phyloP scores from a whole-genome alignment of 2,888 invertebrate species.

The Lepeophtheirus nordmannii region DNA sequence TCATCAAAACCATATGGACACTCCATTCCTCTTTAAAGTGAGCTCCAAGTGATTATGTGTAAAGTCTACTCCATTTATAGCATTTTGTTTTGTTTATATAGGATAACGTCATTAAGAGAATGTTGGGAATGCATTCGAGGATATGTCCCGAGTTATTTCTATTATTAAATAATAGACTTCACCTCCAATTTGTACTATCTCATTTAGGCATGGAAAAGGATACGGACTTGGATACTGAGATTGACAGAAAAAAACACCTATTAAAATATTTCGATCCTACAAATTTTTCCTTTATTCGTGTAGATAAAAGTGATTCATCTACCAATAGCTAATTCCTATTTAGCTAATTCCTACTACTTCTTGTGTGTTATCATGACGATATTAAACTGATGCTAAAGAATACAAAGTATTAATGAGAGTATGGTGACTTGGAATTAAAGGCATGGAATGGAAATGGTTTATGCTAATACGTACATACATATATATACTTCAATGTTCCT shows the following conservation, averaged over 20 bases:
- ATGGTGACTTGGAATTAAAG: too few relatives aligned
- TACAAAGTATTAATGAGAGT: too few relatives aligned
- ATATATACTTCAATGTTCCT: too few relatives aligned
- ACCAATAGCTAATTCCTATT: too few relatives aligned
- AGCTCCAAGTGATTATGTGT: not conserved
- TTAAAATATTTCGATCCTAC: not conserved
- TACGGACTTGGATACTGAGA: not conserved
- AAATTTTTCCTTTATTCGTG: not conserved
- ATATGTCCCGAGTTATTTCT: constrained; percentile 30
- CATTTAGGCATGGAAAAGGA: constrained; percentile 30
- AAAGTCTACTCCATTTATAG: not conserved
- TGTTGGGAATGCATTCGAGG: constrained; percentile 26
- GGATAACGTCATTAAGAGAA: not conserved
- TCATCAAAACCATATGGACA: constrained; percentile 35
- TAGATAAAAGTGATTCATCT: too few relatives aligned
- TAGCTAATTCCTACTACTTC: too few relatives aligned
- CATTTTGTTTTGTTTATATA: not conserved
- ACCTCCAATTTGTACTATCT: constrained; percentile 30
- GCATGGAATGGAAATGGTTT: too few relatives aligned
- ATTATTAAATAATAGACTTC: constrained; percentile 31
- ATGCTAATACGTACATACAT: too few relatives aligned
- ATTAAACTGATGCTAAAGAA: too few relatives aligned
- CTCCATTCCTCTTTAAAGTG: constrained; percentile 31
- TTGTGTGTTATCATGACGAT: too few relatives aligned
- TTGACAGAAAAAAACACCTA: not conserved